phyloP scores from a whole-genome alignment of 2,888 invertebrate genomes.

The Pristionchus fissidentatus region DNA sequence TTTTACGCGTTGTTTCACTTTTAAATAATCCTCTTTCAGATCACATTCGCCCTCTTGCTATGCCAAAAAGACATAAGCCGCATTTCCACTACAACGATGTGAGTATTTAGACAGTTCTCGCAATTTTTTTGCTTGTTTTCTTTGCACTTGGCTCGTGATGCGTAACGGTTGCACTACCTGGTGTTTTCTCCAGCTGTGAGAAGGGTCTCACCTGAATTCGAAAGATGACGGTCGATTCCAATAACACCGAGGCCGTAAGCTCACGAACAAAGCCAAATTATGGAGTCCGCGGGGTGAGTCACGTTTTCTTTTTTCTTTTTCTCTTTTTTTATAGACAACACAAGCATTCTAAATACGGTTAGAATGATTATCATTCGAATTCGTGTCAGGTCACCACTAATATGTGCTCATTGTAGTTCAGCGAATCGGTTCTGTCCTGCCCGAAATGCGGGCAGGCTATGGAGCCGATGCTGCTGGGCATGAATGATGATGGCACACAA shows the following conservation, averaged over 20 bases:
- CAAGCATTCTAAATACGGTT: too few species aligned
- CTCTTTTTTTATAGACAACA: background rate
- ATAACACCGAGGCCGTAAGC: constrained; percentile 41
- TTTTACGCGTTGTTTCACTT: background rate
- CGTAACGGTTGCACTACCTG: constrained; percentile 33
- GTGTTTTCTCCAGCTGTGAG: constrained; percentile 40
- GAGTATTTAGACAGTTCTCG: background rate
- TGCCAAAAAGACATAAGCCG: background rate
- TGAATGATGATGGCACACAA: constrained; percentile 41
- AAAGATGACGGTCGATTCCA: constrained; percentile 43
- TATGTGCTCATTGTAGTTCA: background rate
- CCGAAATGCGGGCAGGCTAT: constrained; percentile 33
- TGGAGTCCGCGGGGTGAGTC: background rate
- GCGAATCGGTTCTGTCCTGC: constrained; percentile 13
- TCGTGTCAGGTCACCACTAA: background rate
- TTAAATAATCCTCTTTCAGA: background rate
- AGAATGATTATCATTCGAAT: background rate
- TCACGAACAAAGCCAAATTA: constrained; percentile 4
- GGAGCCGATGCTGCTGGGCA: constrained; percentile 41
- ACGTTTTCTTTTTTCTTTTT: background rate
- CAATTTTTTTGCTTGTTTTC: background rate
- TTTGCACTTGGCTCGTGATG: constrained; percentile 23
- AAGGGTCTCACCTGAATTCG: constrained; percentile 38
- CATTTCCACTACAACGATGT: constrained; percentile 10
- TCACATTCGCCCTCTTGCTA: background rate